Conservation (phyloP, 2,888 invertebrate species). For the Euphydryas editha region DNA sequence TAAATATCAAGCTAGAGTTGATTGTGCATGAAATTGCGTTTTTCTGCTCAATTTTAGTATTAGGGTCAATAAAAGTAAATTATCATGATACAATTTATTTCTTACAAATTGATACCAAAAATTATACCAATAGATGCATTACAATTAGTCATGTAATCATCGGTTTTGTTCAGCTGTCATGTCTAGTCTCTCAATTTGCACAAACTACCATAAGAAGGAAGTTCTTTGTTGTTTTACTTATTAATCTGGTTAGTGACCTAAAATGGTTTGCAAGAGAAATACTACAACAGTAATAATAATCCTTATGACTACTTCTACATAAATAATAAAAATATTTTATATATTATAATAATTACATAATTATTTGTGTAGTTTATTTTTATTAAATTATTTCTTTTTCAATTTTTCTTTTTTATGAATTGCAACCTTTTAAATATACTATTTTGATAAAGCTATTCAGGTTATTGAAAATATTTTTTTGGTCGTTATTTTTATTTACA, state of each 20-base stretch:
- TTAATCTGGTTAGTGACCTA: background rate
- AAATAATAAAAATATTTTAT: background rate
- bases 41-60: background rate
- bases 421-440: too few relatives aligned
- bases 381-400: too few relatives aligned
- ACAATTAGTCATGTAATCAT: conserved; percentile 12
- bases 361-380: too few relatives aligned
- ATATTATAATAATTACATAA: background rate
- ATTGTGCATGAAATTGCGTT: background rate
- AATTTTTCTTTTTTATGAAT: too few relatives aligned
- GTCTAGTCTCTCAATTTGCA: conserved; percentile 23
- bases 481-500: too few relatives aligned
- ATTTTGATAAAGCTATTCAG: too few relatives aligned
- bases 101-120: background rate
- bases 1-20: background rate
- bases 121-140: conserved; percentile 10
- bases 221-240: background rate
- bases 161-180: conserved; percentile 11
- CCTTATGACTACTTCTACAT: background rate
- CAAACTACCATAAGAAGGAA: conserved; percentile 22
- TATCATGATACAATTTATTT: conserved; percentile 9
- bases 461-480: too few relatives aligned
- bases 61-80: conserved; percentile 1
- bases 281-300: background rate
- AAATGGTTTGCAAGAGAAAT: background rate